Base-by-base conservation (phyloP, 2,888 invertebrate genomes). In the Conistra vaccinii region DNA sequence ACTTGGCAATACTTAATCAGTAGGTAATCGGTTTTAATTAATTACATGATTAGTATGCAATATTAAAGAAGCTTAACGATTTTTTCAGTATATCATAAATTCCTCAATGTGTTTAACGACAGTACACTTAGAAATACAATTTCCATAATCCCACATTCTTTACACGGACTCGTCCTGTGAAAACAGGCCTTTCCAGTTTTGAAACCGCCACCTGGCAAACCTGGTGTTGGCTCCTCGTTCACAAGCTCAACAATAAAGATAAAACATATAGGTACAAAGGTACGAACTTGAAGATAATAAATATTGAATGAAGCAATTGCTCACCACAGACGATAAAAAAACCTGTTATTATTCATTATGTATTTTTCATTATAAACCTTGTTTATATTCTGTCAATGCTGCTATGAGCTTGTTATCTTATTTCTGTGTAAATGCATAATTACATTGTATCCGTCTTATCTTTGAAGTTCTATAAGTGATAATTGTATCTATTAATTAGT, bases 301-400 rank as follows among this genome's bases (percentile, higher is more conserved):
- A 78, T 78, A 69, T 61, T 81, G 83, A 83, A 81, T 81, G 83
- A 78, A 83, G 61, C 81, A 73, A 83, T 81, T 73, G 72, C 81
- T 78, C 83, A 78, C 71, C 65, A 48, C 65, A 67, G 79, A 78
- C 42, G 61, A 69, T 67, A 83, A 83, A 78, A 80, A 72, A 78
- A 78, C 83, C 53, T 66, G 61, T 73, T 83, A 78, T 82, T 67
- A 81, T 82, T 82, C 69, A 77, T 77, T 76, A 68, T 67, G 57
- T 65, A 69, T 81, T 51, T 63, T 75, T 70, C 29, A 80, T 81
- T 71, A 71, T 55, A 68, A 61, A 65, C 39, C 61, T 72, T 81
- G 78, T 83, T 78, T 72, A 83, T 78, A 72, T 78, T 67, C 68
- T 73, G 69, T 73, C 51, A 53, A 48, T 39, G 20, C 17, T 68